Conservation (phyloP, 2,797 vertebrate species). For the Manis pentadactyla region DNA sequence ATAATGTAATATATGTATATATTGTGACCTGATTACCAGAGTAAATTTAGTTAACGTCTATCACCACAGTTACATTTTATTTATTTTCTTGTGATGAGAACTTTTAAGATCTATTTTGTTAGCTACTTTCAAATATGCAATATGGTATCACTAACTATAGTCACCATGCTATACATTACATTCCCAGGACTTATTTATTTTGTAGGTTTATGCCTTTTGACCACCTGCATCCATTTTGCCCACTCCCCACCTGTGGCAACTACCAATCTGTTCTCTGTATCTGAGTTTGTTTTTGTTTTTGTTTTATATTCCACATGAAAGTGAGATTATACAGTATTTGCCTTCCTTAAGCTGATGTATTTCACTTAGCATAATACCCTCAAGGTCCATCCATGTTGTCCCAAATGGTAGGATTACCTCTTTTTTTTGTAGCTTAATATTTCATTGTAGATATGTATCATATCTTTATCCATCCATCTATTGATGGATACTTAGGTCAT, state of each 20-base stretch:
- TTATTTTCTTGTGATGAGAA: background rate
- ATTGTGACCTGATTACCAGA: background rate
- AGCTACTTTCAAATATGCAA: background rate
- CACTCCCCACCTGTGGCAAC: background rate
- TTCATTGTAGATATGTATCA: background rate
- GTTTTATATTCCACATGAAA: background rate
- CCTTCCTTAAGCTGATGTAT: background rate
- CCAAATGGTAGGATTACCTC: background rate
- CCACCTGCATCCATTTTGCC: background rate
- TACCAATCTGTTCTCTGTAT: background rate
- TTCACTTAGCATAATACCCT: background rate
- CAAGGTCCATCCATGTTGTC: background rate
- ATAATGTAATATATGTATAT: background rate
- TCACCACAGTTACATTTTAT: background rate
- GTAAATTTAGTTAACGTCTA: background rate
- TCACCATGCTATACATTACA: background rate
- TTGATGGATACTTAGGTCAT: background rate
- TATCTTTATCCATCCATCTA: background rate
- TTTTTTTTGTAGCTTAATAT: background rate
- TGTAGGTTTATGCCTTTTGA: background rate
- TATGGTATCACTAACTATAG: background rate
- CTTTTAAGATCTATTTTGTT: background rate
- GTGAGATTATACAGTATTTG: background rate
- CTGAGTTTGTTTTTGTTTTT: background rate
- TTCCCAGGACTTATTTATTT: background rate